phyloP scores from a whole-genome alignment of 2,113 vertebrate species.

The Charina bottae region DNA sequence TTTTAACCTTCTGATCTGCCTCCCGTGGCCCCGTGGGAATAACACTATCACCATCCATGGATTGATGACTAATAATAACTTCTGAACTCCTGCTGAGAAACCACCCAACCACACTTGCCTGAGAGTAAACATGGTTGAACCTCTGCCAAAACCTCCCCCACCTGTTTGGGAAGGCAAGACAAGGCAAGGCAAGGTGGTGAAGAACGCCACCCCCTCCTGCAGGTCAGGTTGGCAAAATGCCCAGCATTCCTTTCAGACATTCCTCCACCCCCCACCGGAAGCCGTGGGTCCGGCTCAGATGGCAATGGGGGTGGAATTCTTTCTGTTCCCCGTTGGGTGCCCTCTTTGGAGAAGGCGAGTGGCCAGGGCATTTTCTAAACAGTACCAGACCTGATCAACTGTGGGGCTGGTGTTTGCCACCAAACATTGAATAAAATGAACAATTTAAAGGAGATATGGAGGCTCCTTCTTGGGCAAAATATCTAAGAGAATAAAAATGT shows the following conservation, averaged over 20 bases:
- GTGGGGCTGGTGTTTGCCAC: neutral
- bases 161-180: neutral
- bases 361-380: neutral
- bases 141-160: neutral
- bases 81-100: neutral
- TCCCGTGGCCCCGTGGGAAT: neutral
- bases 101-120: neutral
- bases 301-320: neutral
- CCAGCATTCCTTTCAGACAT: neutral
- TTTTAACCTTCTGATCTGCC: neutral
- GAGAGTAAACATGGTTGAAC: neutral
- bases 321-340: neutral
- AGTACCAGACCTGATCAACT: no score
- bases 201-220: neutral
- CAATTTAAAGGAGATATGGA: neutral
- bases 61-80: neutral
- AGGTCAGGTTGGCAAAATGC: neutral
- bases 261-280: constrained; percentile 5
- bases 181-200: neutral
- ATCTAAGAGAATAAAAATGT: neutral
- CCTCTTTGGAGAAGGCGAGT: neutral
- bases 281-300: neutral
- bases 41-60: neutral
- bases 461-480: neutral
- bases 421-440: neutral